These are phyloP conservation scores for Microtus pennsylvanicus DNA, from an alignment of 2,113 vertebrate species.

Conservation along the genomic window DNA sequence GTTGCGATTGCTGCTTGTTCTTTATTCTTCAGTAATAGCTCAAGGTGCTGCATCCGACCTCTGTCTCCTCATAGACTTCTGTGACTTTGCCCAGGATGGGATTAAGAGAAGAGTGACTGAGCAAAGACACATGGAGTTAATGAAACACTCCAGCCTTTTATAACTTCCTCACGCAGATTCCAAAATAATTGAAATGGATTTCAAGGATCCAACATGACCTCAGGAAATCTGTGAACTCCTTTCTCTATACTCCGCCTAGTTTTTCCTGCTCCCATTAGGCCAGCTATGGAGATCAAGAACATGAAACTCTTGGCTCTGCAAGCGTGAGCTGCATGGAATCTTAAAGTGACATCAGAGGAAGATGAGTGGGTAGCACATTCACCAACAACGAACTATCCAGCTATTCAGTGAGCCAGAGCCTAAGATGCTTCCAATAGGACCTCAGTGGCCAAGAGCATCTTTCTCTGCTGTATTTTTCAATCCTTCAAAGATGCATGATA, in stretches of 20 bases:
- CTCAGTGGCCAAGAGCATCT: background rate
- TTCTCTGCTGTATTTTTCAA: slow-evolving; percentile 10
- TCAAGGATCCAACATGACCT: background rate
- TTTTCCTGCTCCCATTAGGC: background rate
- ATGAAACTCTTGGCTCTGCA: background rate
- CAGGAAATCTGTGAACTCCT: background rate
- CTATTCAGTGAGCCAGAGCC: background rate
- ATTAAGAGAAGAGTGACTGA: background rate
- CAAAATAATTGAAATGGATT: background rate
- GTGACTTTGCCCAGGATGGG: background rate
- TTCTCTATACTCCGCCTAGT: background rate
- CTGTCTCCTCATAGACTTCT: background rate
- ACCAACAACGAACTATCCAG: background rate
- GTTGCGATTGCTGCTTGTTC: background rate
- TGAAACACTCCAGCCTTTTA: background rate
- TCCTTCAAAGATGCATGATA: background rate
- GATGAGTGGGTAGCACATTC: background rate
- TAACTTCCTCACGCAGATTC: background rate
- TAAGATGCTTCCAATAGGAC: background rate
- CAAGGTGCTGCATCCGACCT: background rate
- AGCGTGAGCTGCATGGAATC: background rate
- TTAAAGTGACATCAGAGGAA: background rate
- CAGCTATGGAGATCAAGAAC: background rate
- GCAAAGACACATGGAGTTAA: background rate
- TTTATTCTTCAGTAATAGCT: background rate